Conservation (phyloP, 2,113 vertebrate species). For the Craseonycteris thonglongyai region DNA sequence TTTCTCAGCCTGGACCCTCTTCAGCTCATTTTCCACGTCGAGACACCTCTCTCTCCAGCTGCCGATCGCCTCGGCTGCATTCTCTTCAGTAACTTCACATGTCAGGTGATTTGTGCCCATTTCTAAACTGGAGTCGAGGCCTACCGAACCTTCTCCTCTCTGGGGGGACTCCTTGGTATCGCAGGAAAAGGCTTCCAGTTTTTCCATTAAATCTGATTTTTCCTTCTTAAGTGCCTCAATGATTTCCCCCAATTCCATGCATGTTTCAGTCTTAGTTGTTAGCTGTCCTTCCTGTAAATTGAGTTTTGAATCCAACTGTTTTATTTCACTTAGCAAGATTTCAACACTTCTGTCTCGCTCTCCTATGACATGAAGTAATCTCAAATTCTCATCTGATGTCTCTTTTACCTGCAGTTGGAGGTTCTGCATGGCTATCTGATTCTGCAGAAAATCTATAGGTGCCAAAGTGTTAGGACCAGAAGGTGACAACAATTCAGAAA, state of each 20-base stretch:
- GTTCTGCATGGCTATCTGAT: slow-evolving; percentile 26
- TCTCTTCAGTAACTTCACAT: slow-evolving; percentile 72
- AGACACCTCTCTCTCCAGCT: slow-evolving; percentile 81
- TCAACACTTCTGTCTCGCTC: slow-evolving; percentile 57
- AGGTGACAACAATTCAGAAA: slow-evolving; percentile 22
- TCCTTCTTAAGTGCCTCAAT: slow-evolving; percentile 74
- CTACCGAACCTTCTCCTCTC: slow-evolving; percentile 61
- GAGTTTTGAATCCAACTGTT: slow-evolving; percentile 72
- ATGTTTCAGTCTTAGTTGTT: slow-evolving; percentile 71
- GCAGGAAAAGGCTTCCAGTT: slow-evolving; percentile 56
- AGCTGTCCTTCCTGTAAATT: slow-evolving; percentile 75
- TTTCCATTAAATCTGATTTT: slow-evolving; percentile 64
- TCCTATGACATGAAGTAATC: background rate
- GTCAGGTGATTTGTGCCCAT: slow-evolving; percentile 62
- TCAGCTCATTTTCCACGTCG: slow-evolving; percentile 79
- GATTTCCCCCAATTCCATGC: slow-evolving; percentile 74
- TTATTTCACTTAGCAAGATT: slow-evolving; percentile 61
- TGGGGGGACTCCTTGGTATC: slow-evolving; percentile 69
- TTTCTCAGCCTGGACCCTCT: slow-evolving; percentile 80
- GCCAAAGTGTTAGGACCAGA: background rate
- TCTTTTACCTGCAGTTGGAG: slow-evolving; percentile 57
- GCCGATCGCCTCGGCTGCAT: slow-evolving; percentile 73
- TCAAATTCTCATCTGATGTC: slow-evolving; percentile 52
- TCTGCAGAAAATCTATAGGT: slow-evolving; percentile 38
- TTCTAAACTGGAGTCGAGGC: slow-evolving; percentile 74